Evolutionary conservation across 2,797 vertebrate genomes (phyloP).

Genomic region (Pelodytes ibericus): DNA sequence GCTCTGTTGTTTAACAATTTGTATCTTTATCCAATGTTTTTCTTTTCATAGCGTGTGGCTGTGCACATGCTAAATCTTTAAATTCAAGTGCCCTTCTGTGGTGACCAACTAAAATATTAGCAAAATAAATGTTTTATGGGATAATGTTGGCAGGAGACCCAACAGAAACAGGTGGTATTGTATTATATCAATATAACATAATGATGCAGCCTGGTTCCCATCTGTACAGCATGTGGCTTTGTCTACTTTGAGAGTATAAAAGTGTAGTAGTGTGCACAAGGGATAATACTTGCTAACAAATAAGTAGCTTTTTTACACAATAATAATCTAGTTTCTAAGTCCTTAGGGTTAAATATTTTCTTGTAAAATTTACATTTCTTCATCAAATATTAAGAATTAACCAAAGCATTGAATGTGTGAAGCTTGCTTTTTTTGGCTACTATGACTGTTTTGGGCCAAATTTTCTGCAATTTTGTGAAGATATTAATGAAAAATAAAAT

Average conservation of each 20-base stretch:
- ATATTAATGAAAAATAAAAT: too few relatives aligned
- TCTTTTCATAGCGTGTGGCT: slow-evolving; percentile 63
- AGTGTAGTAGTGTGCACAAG: slow-evolving; percentile 77
- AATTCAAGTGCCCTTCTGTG: slow-evolving; percentile 80
- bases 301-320: slow-evolving; percentile 77
- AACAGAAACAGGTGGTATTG: slow-evolving; percentile 90
- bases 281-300: slow-evolving; percentile 72
- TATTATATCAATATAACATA: slow-evolving; percentile 93
- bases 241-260: slow-evolving; percentile 79
- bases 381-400: slow-evolving; percentile 77
- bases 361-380: slow-evolving; percentile 79
- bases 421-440: too few relatives aligned
- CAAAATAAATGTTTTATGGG: slow-evolving; percentile 87
- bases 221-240: slow-evolving; percentile 82
- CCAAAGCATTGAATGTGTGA: not conserved
- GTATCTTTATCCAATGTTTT: slow-evolving; percentile 56
- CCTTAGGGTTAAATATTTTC: slow-evolving; percentile 79
- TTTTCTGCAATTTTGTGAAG: too few relatives aligned
- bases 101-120: slow-evolving; percentile 82
- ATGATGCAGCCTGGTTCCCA: slow-evolving; percentile 88
- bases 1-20: slow-evolving; percentile 57
- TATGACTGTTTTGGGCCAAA: too few relatives aligned
- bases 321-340: slow-evolving; percentile 71
- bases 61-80: slow-evolving; percentile 79
- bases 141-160: slow-evolving; percentile 83